A percentile compares a stretch with the other conserved stretches of the same genome.
These are phyloP conservation scores for Megastigmus dorsalis DNA, from an alignment of 2,888 invertebrate genomes.

Conservation along the genomic window DNA sequence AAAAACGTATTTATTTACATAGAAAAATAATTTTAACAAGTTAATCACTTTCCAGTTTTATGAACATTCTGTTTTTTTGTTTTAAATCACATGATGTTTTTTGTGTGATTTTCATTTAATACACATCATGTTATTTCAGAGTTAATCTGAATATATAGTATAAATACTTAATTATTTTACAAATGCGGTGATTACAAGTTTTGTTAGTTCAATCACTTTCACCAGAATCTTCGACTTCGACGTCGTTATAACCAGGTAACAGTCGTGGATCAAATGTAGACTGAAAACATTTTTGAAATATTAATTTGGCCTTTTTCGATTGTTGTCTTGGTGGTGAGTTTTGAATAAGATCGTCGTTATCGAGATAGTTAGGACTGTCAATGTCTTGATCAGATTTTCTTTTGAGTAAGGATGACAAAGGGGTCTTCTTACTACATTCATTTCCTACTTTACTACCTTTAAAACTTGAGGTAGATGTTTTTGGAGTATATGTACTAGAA, in stretches of 20 bases:
- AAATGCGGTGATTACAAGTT: constrained; percentile 53
- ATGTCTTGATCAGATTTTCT: constrained; percentile 45
- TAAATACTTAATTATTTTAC: constrained; percentile 7
- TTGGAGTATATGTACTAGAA: background rate
- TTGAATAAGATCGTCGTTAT: constrained; percentile 76
- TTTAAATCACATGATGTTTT: background rate
- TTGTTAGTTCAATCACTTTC: constrained; percentile 67
- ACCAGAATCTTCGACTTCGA: constrained; percentile 85
- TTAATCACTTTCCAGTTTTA: constrained; percentile 28
- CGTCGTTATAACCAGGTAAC: constrained; percentile 76
- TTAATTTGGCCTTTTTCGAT: constrained; percentile 78
- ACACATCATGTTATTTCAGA: background rate
- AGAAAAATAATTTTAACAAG: constrained; percentile 38
- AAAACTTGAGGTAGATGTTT: constrained; percentile 6
- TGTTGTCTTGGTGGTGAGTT: constrained; percentile 79
- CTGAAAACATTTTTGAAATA: constrained; percentile 85
- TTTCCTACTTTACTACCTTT: background rate
- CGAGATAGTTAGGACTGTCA: background rate
- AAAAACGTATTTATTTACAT: constrained; percentile 34
- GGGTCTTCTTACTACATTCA: background rate
- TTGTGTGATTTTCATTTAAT: background rate
- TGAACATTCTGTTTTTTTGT: constrained; percentile 22
- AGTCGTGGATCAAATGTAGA: constrained; percentile 80
- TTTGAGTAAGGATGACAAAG: constrained; percentile 36
- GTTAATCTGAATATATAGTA: background rate